Conservation (phyloP, 2,797 vertebrate species). For the Sebastes diaconus region DNA sequence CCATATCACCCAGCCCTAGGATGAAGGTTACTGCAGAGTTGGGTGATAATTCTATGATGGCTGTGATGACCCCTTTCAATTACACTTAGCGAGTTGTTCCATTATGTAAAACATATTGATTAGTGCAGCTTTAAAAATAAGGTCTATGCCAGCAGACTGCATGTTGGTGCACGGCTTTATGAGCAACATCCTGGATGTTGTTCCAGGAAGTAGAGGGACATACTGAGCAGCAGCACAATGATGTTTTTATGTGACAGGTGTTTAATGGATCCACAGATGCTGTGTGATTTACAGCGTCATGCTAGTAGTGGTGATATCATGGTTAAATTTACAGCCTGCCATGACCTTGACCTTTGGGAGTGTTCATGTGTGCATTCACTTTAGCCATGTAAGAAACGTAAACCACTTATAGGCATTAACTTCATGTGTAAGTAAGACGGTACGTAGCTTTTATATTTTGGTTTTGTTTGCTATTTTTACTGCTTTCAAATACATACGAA, state of each 20-base stretch:
- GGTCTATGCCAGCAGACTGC: neutral
- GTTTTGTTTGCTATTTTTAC: neutral
- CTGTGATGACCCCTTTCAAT: too few relatives aligned
- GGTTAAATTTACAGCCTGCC: slow-evolving; percentile 23
- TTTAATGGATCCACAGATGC: slow-evolving; percentile 27
- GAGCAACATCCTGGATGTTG: neutral
- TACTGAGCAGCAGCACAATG: slow-evolving; percentile 5
- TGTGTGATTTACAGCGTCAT: slow-evolving; percentile 27
- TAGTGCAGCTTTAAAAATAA: neutral
- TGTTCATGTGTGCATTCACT: neutral
- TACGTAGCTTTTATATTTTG: neutral
- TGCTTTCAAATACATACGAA: neutral
- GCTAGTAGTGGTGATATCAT: slow-evolving; percentile 7
- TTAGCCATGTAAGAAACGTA: neutral
- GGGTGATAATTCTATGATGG: too few relatives aligned
- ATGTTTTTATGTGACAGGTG: slow-evolving; percentile 59
- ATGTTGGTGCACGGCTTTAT: neutral
- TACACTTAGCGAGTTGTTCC: too few relatives aligned
- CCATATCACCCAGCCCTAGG: too few relatives aligned
- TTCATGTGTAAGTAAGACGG: neutral
- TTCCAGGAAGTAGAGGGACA: slow-evolving; percentile 43
- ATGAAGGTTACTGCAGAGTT: too few relatives aligned
- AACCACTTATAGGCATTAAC: neutral
- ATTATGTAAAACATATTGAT: too few relatives aligned
- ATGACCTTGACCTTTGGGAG: slow-evolving; percentile 12